A percentile compares a stretch with the other conserved stretches of the same genome.
phyloP scores from a whole-genome alignment of 2,113 vertebrate species.

The Asarcornis scutulata region DNA sequence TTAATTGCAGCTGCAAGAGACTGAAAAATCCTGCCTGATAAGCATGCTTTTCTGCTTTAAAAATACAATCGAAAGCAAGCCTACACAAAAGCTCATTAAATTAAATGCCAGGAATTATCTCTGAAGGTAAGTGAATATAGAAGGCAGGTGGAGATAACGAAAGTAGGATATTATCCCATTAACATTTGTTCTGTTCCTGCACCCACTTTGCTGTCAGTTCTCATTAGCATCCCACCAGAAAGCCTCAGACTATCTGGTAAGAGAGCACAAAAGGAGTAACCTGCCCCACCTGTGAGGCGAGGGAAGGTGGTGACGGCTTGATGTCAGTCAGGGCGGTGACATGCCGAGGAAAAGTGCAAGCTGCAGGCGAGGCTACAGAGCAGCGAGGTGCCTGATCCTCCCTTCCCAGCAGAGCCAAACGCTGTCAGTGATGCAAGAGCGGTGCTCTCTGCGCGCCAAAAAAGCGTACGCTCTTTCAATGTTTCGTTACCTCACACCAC shows the following conservation, averaged over 20 bases:
- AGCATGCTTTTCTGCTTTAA: not conserved
- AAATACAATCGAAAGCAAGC: constrained; percentile 14
- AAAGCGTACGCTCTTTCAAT: rapidly evolving
- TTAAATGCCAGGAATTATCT: constrained; percentile 20
- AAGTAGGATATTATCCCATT: constrained; percentile 23
- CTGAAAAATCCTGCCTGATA: constrained; percentile 9
- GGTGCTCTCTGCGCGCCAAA: not conserved
- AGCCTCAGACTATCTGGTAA: not conserved
- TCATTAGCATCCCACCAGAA: not conserved
- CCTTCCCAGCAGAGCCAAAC: not conserved
- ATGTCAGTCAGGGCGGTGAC: not conserved
- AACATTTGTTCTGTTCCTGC: constrained; percentile 3
- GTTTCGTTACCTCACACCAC: not conserved
- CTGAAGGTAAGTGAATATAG: constrained; percentile 16
- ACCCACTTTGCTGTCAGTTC: not conserved
- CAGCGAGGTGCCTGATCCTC: not conserved
- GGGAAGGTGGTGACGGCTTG: not conserved
- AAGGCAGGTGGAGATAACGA: constrained; percentile 39
- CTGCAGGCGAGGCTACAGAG: not conserved
- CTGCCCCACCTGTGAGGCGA: not conserved
- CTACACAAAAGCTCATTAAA: constrained; percentile 29
- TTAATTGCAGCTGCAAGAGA: constrained; percentile 12
- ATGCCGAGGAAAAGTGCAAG: not conserved
- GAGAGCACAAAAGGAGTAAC: not conserved
- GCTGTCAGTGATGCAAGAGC: not conserved